Percentiles rank a stretch among this genome's conserved stretches.
These are phyloP conservation scores for Chrysina gloriosa DNA, from an alignment of 2,888 invertebrate genomes.

Conservation along the genomic window DNA sequence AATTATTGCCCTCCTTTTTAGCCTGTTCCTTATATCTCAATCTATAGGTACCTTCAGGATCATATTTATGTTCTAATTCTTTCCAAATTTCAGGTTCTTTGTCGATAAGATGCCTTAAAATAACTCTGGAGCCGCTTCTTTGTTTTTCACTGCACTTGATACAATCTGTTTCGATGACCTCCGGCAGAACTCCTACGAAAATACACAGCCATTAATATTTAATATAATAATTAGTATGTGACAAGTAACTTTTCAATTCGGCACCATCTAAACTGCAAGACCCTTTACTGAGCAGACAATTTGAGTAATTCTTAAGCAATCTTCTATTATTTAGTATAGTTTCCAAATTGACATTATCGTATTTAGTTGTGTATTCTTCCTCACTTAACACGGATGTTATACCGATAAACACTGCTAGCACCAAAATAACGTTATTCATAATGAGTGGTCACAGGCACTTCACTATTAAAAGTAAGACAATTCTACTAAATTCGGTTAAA, in stretches of 20 bases:
- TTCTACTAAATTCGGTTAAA: not conserved
- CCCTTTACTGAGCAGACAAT: slow-evolving; percentile 74
- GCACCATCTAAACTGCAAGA: slow-evolving; percentile 77
- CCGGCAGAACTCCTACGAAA: slow-evolving; percentile 73
- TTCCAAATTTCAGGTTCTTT: slow-evolving; percentile 74
- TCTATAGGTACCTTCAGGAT: slow-evolving; percentile 73
- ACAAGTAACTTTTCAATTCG: slow-evolving; percentile 67
- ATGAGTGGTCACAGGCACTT: too few relatives aligned
- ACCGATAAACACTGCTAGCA: not conserved
- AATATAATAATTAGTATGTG: not conserved
- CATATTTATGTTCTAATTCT: slow-evolving; percentile 73
- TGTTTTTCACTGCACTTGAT: slow-evolving; percentile 74
- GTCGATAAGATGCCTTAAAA: slow-evolving; percentile 73
- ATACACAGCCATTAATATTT: slow-evolving; percentile 21
- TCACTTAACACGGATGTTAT: slow-evolving; percentile 43
- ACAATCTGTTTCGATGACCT: slow-evolving; percentile 75
- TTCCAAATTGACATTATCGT: slow-evolving; percentile 77
- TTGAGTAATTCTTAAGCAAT: slow-evolving; percentile 75
- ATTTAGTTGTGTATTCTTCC: slow-evolving; percentile 74
- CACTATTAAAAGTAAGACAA: too few relatives aligned
- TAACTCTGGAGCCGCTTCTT: slow-evolving; percentile 70
- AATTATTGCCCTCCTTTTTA: slow-evolving; percentile 66
- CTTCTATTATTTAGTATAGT: slow-evolving; percentile 75
- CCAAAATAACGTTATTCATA: too few relatives aligned
- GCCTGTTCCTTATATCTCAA: slow-evolving; percentile 73